These are phyloP conservation scores for Schizothorax lantsangensis DNA, from an alignment of 2,797 vertebrate genomes.

Conservation along the genomic window DNA sequence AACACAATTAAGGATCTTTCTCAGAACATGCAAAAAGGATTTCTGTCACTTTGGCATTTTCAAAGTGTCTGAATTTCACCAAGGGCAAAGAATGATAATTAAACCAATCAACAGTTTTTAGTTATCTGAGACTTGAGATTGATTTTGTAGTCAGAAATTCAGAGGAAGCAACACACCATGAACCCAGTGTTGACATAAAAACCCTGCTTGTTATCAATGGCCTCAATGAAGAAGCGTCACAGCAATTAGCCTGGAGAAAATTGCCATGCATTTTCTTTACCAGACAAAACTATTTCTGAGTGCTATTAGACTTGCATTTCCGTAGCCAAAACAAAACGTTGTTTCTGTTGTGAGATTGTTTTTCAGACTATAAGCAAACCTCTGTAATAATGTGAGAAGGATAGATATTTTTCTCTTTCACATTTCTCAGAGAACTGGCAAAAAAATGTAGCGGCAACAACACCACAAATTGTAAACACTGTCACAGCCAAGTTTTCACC, in stretches of 20 bases:
- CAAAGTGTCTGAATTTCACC: slow-evolving; percentile 45
- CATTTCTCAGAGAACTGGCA: neutral
- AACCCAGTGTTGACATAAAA: slow-evolving; percentile 34
- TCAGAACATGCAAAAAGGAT: slow-evolving; percentile 46
- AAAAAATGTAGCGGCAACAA: neutral
- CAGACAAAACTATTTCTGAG: slow-evolving; percentile 10
- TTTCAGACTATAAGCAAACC: neutral
- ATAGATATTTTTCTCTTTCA: neutral
- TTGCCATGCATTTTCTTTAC: neutral
- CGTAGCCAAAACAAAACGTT: neutral
- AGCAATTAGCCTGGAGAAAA: slow-evolving; percentile 37
- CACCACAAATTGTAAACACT: slow-evolving; percentile 27
- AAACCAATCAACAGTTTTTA: slow-evolving; percentile 49
- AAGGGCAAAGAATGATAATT: slow-evolving; percentile 54
- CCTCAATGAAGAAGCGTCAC: slow-evolving; percentile 9
- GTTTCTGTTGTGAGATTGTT: slow-evolving; percentile 11
- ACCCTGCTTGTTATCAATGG: neutral
- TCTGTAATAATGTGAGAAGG: neutral
- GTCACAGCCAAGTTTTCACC: neutral
- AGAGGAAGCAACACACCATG: slow-evolving; percentile 44
- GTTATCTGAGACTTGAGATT: slow-evolving; percentile 53
- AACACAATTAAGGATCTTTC: slow-evolving; percentile 25
- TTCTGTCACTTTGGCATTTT: slow-evolving; percentile 42
- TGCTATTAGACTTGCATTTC: neutral
- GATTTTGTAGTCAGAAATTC: slow-evolving; percentile 52